Percentiles rank a stretch among this genome's conserved stretches.
phyloP scores from a whole-genome alignment of 2,797 vertebrate species.

The Xenopus petersii region DNA sequence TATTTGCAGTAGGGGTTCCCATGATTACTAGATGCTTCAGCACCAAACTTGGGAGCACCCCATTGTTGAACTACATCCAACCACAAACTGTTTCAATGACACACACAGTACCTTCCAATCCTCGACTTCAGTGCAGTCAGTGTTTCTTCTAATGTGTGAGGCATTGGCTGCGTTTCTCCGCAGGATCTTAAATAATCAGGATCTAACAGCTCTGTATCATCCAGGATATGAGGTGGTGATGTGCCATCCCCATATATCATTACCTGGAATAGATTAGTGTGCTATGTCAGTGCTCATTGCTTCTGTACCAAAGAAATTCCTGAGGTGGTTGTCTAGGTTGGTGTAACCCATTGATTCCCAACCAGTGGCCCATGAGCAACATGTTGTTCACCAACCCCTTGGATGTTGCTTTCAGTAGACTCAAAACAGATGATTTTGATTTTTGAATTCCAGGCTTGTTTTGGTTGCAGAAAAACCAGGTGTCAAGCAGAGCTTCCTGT shows the following conservation, averaged over 20 bases:
- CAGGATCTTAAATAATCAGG: constrained; percentile 67
- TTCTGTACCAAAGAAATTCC: neutral
- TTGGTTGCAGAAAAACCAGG: too few species aligned
- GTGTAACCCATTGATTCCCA: neutral
- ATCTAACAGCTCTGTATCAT: constrained; percentile 69
- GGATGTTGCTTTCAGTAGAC: too few species aligned
- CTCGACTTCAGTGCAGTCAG: constrained; percentile 52
- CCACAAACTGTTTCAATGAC: neutral
- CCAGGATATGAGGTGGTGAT: constrained; percentile 59
- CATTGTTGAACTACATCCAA: too few species aligned
- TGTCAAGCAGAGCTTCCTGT: too few species aligned
- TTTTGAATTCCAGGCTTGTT: too few species aligned
- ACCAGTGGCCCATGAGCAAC: too few species aligned
- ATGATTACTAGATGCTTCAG: too few species aligned
- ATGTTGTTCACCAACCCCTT: too few species aligned
- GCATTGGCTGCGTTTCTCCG: constrained; percentile 57
- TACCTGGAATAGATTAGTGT: constrained; percentile 57
- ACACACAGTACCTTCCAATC: constrained; percentile 61
- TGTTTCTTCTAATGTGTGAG: constrained; percentile 70
- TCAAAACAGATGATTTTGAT: too few species aligned
- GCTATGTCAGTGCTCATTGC: neutral
- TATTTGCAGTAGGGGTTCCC: too few species aligned
- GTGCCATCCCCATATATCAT: constrained; percentile 74
- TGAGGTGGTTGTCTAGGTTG: neutral
- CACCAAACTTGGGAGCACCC: too few species aligned